Conservation (phyloP, 2,888 invertebrate species). For the Diarsia brunnea region DNA sequence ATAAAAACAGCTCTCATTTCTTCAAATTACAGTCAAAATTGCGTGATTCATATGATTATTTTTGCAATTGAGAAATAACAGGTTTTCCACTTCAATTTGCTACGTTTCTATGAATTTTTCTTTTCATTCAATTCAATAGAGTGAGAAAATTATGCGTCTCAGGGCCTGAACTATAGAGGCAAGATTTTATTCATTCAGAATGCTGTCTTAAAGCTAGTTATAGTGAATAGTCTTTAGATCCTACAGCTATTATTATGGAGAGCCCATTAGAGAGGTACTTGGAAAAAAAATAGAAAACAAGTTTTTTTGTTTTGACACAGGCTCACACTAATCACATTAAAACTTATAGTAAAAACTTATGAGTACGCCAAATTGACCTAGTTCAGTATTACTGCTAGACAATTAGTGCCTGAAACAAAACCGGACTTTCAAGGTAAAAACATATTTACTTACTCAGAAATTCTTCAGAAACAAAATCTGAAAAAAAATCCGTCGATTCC, state of each 20-base stretch:
- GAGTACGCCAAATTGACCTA: no score
- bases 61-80: slow-evolving; percentile 35
- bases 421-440: neutral
- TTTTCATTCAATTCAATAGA: slow-evolving; percentile 50
- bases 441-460: neutral
- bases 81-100: slow-evolving; percentile 40
- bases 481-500: no score
- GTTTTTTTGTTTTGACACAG: no score
- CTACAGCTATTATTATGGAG: slow-evolving; percentile 41
- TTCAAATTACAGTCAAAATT: slow-evolving; percentile 26
- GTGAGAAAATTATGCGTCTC: slow-evolving; percentile 51
- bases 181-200: slow-evolving; percentile 50
- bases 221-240: slow-evolving; percentile 32
- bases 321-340: no score
- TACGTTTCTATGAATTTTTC: slow-evolving; percentile 51
- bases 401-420: neutral
- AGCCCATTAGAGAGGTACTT: slow-evolving; percentile 31
- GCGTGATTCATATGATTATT: slow-evolving; percentile 20
- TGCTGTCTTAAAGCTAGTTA: slow-evolving; percentile 24
- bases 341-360: no score
- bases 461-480: neutral
- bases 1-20: neutral
- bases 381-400: neutral
- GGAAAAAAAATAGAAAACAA: no score
- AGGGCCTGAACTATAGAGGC: slow-evolving; percentile 42